A percentile compares a stretch with the other conserved stretches of the same genome.
These are phyloP conservation scores for Falco rusticolus DNA, from an alignment of 2,797 vertebrate genomes.

Conservation along the genomic window DNA sequence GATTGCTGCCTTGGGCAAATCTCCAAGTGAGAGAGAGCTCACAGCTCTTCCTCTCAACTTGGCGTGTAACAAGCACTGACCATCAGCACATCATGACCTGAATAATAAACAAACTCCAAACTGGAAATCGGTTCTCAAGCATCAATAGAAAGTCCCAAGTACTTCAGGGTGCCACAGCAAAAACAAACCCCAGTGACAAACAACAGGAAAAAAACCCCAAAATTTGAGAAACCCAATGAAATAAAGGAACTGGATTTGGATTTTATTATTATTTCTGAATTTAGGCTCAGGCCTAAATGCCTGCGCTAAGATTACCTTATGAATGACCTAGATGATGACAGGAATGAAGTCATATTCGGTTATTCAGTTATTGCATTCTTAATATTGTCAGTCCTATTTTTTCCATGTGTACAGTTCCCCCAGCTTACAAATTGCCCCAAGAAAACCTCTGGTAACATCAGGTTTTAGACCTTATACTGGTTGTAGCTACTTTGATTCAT, in stretches of 20 bases:
- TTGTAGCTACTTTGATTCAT: neutral
- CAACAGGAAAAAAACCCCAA: neutral
- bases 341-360: neutral
- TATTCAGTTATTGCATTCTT: neutral
- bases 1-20: conserved; percentile 38
- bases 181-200: neutral
- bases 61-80: neutral
- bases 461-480: neutral
- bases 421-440: neutral
- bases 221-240: neutral
- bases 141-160: neutral
- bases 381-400: neutral
- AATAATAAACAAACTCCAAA: conserved; percentile 44
- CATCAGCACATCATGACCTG: neutral
- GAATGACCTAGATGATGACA: neutral
- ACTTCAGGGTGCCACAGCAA: neutral
- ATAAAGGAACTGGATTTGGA: neutral
- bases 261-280: neutral
- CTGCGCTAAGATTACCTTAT: neutral
- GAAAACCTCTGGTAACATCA: neutral
- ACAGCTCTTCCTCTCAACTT: neutral
- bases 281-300: neutral
- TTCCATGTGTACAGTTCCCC: neutral
- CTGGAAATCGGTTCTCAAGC: neutral
- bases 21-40: conserved; percentile 31